Conservation (phyloP, 1,140 invertebrate genomes). For the Drosophila tropicalis region DNA sequence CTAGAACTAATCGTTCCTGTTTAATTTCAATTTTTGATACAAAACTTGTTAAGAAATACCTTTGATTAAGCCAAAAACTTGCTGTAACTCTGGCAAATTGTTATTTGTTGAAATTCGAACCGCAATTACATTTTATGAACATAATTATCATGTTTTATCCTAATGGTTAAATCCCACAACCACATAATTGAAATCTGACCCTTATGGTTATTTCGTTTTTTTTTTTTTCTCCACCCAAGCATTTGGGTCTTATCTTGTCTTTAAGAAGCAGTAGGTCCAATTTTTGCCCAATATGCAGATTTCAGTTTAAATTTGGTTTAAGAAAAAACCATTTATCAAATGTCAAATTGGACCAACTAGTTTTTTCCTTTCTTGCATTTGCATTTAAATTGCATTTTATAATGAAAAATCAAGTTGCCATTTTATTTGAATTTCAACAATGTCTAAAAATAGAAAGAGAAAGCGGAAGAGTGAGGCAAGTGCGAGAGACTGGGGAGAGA, state of each 20-base stretch:
- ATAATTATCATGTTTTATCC: slow-evolving; percentile 62
- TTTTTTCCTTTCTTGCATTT: slow-evolving; percentile 41
- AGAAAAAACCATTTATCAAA: slow-evolving; percentile 10
- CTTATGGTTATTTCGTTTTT: neutral
- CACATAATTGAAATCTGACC: slow-evolving; percentile 68
- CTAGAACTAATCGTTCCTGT: neutral
- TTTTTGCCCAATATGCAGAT: slow-evolving; percentile 1
- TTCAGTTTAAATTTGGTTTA: neutral
- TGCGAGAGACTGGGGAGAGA: neutral
- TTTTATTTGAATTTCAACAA: slow-evolving; percentile 78
- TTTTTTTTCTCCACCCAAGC: neutral
- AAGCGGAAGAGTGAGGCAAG: neutral
- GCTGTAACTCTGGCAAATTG: neutral
- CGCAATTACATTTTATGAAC: slow-evolving; percentile 65
- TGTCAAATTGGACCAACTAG: slow-evolving; percentile 18
- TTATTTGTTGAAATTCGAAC: slow-evolving; percentile 56
- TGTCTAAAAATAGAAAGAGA: slow-evolving; percentile 61
- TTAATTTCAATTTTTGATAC: too few species aligned
- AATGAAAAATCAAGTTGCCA: slow-evolving; percentile 66
- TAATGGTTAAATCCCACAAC: neutral
- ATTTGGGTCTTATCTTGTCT: neutral
- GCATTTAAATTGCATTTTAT: slow-evolving; percentile 74
- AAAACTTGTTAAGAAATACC: neutral
- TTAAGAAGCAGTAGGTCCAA: neutral
- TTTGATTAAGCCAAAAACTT: neutral